A percentile compares a stretch with the other conserved stretches of the same genome.
Evolutionary conservation across 2,888 invertebrate species (phyloP).

Genomic region (Girardia tigrina): DNA sequence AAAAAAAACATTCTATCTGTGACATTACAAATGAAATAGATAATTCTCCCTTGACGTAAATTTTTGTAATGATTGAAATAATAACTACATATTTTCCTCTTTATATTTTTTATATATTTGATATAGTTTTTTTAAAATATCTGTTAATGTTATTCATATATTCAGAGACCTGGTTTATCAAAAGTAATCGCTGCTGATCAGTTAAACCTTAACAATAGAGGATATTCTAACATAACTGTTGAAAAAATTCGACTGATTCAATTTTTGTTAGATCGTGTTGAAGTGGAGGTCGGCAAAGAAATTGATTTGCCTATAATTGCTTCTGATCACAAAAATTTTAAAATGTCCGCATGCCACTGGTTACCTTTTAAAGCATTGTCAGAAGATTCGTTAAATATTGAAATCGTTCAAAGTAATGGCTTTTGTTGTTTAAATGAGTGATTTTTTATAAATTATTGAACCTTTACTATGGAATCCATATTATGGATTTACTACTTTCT

Average conservation of each 20-base stretch:
- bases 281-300: conserved; percentile 55
- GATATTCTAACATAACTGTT: conserved; percentile 54
- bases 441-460: too few relatives aligned
- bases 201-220: conserved; percentile 53
- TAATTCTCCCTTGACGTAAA: too few relatives aligned
- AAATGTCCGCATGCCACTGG: conserved; percentile 32
- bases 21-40: too few relatives aligned
- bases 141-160: too few relatives aligned
- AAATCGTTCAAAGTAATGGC: conserved; percentile 39
- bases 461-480: too few relatives aligned
- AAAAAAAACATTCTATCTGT: too few relatives aligned
- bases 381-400: conserved; percentile 27
- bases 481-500: too few relatives aligned
- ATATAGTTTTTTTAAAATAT: too few relatives aligned
- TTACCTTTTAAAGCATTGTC: conserved; percentile 39
- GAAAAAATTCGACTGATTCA: conserved; percentile 59
- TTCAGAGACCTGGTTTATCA: conserved; percentile 41
- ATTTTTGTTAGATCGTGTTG: conserved; percentile 61
- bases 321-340: conserved; percentile 44
- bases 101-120: too few relatives aligned
- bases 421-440: too few relatives aligned
- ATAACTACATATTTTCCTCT: too few relatives aligned
- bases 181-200: conserved; percentile 59
- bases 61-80: too few relatives aligned
- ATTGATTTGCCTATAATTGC: conserved; percentile 55